Evolutionary conservation across 2,888 invertebrate genomes (phyloP), one percentile per base, ranked within the genome.

Genomic region (Lumbricus terrestris): DNA sequence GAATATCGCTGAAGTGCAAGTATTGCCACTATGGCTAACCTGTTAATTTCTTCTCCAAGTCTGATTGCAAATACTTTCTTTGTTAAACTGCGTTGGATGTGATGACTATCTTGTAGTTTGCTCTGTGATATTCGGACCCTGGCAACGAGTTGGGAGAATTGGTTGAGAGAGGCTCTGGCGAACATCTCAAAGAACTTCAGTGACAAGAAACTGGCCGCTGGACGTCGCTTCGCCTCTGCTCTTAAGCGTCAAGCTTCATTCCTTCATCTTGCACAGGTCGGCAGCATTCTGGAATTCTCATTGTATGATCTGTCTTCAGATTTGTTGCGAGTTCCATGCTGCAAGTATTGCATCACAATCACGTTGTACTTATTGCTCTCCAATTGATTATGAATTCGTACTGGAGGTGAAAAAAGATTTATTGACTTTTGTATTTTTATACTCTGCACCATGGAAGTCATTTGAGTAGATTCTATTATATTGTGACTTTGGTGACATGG

Each of bases 201-300:
- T n/a, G 93, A 93, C 23, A 91, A 92, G 54, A 95, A 95, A 92
- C 92, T 94, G 89, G 93, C 94, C 8, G 94, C 94, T 0, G 94
- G 94, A 6, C 92, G 93, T 40, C 90, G 94, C 37, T 95, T 95
- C 92, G 92, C 94, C 1, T 93, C 93, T 91, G 92, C 94, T 13
- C 92, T 95, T 42, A 94, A 94, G 92, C 92, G 95, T 89, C 94
- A 95, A 89, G 94, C 94, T 0, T 94, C 95, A n/a, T 95, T 95
- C 92, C 92, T 95, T 20, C 95, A 95, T 92, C 92, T 95, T 38
- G 94, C 95, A 16, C 95, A 95, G 93, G 95, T 95, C 1, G 23
- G 85, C 6, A 18, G 8, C 15, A 47, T 20, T 47, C 20, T 47
- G 20, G 47, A 3, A 20, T 20, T 47, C 47, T 23, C 5, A 23